phyloP scores from a whole-genome alignment of 2,113 vertebrate genomes.

The Lophura nycthemera region DNA sequence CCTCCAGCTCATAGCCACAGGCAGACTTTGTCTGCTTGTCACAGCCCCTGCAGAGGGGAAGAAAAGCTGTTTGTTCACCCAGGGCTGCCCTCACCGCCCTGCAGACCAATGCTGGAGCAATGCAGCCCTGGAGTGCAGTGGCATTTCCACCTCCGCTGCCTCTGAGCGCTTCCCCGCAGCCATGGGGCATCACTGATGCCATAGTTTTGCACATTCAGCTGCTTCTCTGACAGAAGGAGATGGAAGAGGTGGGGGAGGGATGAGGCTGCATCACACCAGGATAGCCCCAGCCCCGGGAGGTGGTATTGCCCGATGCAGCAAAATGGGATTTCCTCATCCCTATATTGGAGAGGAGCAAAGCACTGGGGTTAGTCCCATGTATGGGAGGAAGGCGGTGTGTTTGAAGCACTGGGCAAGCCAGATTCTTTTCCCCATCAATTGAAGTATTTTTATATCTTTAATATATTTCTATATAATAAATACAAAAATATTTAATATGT shows the following conservation, averaged over 20 bases:
- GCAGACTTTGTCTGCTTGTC: neutral
- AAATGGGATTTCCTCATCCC: neutral
- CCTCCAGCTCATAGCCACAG: neutral
- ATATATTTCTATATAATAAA: neutral
- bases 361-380: neutral
- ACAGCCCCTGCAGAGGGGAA: neutral
- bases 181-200: neutral
- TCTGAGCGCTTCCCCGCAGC: rapidly evolving
- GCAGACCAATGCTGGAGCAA: rapidly evolving
- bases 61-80: neutral
- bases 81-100: neutral
- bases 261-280: neutral
- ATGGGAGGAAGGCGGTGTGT: neutral
- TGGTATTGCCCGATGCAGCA: no score
- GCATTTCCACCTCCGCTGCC: neutral
- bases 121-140: neutral
- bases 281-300: neutral
- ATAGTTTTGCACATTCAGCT: neutral
- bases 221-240: neutral
- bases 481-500: no score
- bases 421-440: neutral
- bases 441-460: neutral
- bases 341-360: neutral
- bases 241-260: neutral
- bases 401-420: neutral